These are phyloP conservation scores for Pogona vitticeps DNA, from an alignment of 2,113 vertebrate species.

Conservation along the genomic window DNA sequence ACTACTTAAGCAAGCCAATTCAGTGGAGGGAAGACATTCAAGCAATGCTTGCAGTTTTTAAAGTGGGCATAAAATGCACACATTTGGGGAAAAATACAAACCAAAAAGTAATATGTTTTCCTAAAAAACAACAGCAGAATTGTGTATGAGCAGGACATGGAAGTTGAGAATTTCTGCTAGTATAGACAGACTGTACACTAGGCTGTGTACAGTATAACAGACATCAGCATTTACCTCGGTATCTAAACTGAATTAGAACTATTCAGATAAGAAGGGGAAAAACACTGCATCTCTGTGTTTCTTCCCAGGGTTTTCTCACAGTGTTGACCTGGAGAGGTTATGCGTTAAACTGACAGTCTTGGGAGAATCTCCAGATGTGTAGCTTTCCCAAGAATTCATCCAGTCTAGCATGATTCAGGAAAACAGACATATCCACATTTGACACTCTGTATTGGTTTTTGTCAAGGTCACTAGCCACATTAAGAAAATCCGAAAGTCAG, in stretches of 20 bases:
- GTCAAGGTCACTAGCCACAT: neutral
- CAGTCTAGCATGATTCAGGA: neutral
- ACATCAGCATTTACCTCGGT: neutral
- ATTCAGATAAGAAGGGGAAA: neutral
- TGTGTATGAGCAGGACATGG: too few species aligned
- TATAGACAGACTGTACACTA: too few species aligned
- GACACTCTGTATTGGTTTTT: neutral
- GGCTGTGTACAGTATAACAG: neutral
- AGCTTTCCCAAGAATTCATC: neutral
- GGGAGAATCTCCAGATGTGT: neutral
- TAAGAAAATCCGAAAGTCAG: neutral
- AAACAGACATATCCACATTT: neutral
- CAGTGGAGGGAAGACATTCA: too few species aligned
- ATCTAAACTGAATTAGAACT: neutral
- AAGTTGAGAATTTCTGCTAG: neutral
- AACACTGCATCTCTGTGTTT: neutral
- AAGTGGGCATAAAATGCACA: too few species aligned
- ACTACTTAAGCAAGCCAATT: too few species aligned
- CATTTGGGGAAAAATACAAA: too few species aligned
- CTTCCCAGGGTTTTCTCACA: neutral
- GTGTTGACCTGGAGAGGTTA: neutral
- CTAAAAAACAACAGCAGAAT: too few species aligned
- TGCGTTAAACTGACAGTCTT: neutral
- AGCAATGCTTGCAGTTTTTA: too few species aligned
- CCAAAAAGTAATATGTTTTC: too few species aligned